A percentile compares a stretch with the other conserved stretches of the same genome.
phyloP scores from a whole-genome alignment of 2,113 vertebrate genomes.

The Erinaceus europaeus region DNA sequence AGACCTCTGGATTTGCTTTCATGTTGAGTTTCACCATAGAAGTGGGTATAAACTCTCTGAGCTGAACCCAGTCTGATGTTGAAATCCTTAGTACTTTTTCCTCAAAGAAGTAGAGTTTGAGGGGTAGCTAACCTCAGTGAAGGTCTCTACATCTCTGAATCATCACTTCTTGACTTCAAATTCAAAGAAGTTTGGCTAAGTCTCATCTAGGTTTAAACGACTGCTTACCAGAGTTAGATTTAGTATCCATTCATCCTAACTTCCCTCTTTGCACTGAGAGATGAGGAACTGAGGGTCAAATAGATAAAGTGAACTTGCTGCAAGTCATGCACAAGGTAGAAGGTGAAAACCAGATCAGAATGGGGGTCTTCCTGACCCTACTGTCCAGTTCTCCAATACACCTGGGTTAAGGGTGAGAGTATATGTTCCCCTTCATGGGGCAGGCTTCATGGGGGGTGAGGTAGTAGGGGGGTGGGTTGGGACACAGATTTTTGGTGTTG shows the following conservation, averaged over 20 bases:
- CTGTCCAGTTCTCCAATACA: background rate
- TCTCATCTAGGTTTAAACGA: background rate
- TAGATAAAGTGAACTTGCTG: background rate
- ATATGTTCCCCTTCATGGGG: too few species aligned
- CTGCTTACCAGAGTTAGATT: background rate
- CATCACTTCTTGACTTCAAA: background rate
- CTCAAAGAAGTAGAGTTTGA: background rate
- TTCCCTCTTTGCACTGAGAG: background rate
- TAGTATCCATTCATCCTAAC: background rate
- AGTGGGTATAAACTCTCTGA: background rate
- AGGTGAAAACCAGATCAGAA: background rate
- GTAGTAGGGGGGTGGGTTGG: too few species aligned
- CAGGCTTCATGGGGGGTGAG: too few species aligned
- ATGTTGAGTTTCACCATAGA: background rate
- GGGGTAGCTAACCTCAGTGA: accelerated
- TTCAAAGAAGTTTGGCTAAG: background rate
- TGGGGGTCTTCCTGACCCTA: background rate
- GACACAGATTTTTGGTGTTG: too few species aligned
- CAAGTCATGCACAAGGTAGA: background rate
- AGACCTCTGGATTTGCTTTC: background rate
- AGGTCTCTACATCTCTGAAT: background rate
- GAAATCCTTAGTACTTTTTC: background rate
- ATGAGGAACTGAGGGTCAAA: background rate
- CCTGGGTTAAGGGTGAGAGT: background rate
- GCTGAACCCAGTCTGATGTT: background rate